Conservation (phyloP, 2,888 invertebrate genomes). For the Acanthosepion pharaonis region DNA sequence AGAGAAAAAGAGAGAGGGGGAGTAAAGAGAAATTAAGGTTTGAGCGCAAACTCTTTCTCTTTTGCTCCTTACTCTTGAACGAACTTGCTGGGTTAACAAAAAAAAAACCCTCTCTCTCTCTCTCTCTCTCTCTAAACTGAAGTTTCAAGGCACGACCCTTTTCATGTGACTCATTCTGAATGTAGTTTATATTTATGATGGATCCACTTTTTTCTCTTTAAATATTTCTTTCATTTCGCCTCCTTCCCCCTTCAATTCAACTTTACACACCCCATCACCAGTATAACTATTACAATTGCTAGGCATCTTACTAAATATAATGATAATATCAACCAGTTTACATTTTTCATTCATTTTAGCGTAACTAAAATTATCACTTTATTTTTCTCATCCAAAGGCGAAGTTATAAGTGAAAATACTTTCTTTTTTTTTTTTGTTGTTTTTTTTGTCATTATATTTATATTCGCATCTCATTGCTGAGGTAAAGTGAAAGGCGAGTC, state of each 20-base stretch:
- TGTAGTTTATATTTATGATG: not conserved
- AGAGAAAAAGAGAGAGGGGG: not conserved
- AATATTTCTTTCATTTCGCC: not conserved
- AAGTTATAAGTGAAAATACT: not conserved
- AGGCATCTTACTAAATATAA: not conserved
- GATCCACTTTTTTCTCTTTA: not conserved
- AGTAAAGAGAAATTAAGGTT: not conserved
- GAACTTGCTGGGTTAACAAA: constrained; percentile 20
- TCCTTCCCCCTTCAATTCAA: not conserved
- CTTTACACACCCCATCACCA: not conserved
- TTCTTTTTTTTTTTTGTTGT: not conserved
- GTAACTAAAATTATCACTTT: constrained; percentile 2
- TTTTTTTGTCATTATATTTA: not conserved
- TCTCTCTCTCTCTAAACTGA: not conserved
- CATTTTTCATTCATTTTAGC: not conserved
- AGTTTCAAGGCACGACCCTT: not conserved
- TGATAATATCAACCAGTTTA: not conserved
- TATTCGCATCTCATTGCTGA: not conserved
- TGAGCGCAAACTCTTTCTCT: not conserved
- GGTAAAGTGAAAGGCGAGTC: not conserved
- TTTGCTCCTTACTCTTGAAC: not conserved
- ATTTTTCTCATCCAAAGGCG: not conserved
- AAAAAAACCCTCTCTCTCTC: not conserved
- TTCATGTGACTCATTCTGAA: not conserved
- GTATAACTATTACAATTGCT: not conserved